phyloP scores from a whole-genome alignment of 2,888 invertebrate genomes.

The Anodontia alba region DNA sequence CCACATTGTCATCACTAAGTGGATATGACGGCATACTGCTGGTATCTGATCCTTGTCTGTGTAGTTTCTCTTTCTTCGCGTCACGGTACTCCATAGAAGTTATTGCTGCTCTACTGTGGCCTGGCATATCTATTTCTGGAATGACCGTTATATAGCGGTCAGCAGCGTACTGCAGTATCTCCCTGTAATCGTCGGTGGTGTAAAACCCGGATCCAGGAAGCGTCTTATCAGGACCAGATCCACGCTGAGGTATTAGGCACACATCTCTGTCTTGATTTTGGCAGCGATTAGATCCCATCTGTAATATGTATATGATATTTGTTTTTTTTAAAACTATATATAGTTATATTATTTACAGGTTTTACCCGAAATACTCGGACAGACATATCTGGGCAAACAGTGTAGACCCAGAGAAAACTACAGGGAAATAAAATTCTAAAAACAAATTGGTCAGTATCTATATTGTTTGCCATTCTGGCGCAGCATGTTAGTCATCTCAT shows the following conservation, averaged over 20 bases:
- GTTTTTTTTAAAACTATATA: too few relatives aligned
- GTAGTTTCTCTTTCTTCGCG: conserved; percentile 10
- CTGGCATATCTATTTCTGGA: conserved; percentile 81
- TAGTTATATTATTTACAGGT: too few relatives aligned
- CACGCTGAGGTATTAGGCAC: conserved; percentile 71
- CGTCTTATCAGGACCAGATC: conserved; percentile 66
- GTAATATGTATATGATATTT: too few relatives aligned
- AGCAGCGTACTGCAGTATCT: conserved; percentile 69
- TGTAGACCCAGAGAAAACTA: too few relatives aligned
- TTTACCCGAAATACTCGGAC: too few relatives aligned
- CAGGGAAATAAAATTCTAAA: too few relatives aligned
- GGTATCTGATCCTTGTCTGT: conserved; percentile 24
- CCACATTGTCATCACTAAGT: conserved; percentile 56
- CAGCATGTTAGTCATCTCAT: too few relatives aligned
- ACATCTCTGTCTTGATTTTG: conserved; percentile 55
- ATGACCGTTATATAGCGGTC: conserved; percentile 75
- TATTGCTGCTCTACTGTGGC: conserved; percentile 77
- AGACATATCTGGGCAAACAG: too few relatives aligned
- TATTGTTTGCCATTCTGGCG: too few relatives aligned
- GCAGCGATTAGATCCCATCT: conserved; percentile 57
- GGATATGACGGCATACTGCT: conserved; percentile 37
- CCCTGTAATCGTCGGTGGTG: conserved; percentile 68
- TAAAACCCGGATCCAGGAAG: conserved; percentile 69
- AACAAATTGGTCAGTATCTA: too few relatives aligned
- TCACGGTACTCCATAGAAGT: conserved; percentile 67